These are phyloP conservation scores for Cirrhinus mrigala DNA, from an alignment of 2,797 vertebrate species.

Conservation along the genomic window DNA sequence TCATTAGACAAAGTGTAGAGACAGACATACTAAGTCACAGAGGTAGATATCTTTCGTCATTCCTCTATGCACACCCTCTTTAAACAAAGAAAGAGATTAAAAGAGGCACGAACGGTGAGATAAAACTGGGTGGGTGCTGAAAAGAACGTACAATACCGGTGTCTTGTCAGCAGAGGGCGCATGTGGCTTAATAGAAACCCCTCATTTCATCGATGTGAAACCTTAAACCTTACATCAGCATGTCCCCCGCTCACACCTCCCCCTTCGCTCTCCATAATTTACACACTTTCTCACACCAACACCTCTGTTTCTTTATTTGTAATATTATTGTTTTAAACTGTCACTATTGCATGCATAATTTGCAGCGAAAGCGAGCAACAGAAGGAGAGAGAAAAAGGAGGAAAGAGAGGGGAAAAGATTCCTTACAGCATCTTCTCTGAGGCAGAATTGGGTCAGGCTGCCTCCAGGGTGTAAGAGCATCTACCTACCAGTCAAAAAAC, in stretches of 20 bases:
- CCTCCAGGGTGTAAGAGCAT: conserved; percentile 63
- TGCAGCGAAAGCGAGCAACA: conserved; percentile 17
- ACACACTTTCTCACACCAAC: conserved; percentile 40
- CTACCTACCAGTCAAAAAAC: conserved; percentile 59
- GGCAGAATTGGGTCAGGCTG: conserved; percentile 65
- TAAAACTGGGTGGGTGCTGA: neutral
- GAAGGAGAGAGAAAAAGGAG: conserved; percentile 28
- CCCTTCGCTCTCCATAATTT: conserved; percentile 38
- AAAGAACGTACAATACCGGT: neutral
- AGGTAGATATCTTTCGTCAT: conserved; percentile 8
- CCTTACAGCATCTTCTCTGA: conserved; percentile 56
- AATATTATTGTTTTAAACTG: conserved; percentile 41
- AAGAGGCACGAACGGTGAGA: conserved; percentile 1
- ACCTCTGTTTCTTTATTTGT: conserved; percentile 40
- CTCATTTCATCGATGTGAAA: conserved; percentile 28
- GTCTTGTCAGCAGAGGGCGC: conserved; percentile 47
- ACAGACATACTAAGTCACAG: conserved; percentile 22
- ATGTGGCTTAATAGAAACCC: conserved; percentile 19
- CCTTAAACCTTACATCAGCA: conserved; percentile 48
- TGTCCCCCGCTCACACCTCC: conserved; percentile 37
- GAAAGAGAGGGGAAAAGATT: conserved; percentile 51
- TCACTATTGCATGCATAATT: conserved; percentile 33
- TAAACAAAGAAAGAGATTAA: conserved; percentile 28
- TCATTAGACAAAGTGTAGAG: conserved; percentile 4
- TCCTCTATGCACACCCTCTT: neutral